Base-by-base conservation (phyloP, 2,888 invertebrate genomes). In the Limnephilus lunatus region DNA sequence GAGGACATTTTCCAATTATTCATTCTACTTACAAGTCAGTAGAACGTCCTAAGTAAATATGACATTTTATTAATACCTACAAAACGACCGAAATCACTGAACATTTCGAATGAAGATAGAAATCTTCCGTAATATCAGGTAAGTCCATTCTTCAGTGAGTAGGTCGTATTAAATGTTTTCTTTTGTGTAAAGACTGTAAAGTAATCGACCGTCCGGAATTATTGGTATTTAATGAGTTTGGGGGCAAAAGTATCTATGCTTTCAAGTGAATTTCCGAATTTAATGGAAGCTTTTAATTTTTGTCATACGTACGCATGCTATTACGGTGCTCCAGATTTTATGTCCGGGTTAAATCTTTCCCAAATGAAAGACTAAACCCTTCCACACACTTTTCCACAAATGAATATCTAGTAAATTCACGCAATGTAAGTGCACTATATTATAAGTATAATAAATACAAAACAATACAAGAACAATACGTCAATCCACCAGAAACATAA, bases 11-110 rank as follows among this genome's bases (percentile, higher is more conserved):
- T 68, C 68, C 68, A 68, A 68, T 68, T 68, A 68, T 68, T 68
- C 68, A 68, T 68, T 68, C 68, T n/a, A 68, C 68, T 68, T 68
- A 68, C 68, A 68, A 68, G 68, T 68, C 68, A n/a, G 68, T n/a
- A 25, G 25, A 68, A 68, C 68, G 68, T 68, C 68, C 68, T 68
- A 68, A 68, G 68, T 68, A 68, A 68, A 68, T 68, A 68, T 68
- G n/a, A 68, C 68, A 11, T 68, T 68, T 68, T 68, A 68, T 68
- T 68, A 68, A 68, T 68, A 68, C 48, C 48, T 48, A 48, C 68
- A 68, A 25, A 68, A 68, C 9, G 68, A 68, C 68, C 7, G n/a
- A 68, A 68, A 68, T 68, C 68, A 68, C 68, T n/a, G 9, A 68
- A 68, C 25, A 25, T 68, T 68, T 68, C 68, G 9, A 68, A 68